These are phyloP conservation scores for Erythrocercus mccallii DNA, from an alignment of 2,113 vertebrate species.

Conservation along the genomic window DNA sequence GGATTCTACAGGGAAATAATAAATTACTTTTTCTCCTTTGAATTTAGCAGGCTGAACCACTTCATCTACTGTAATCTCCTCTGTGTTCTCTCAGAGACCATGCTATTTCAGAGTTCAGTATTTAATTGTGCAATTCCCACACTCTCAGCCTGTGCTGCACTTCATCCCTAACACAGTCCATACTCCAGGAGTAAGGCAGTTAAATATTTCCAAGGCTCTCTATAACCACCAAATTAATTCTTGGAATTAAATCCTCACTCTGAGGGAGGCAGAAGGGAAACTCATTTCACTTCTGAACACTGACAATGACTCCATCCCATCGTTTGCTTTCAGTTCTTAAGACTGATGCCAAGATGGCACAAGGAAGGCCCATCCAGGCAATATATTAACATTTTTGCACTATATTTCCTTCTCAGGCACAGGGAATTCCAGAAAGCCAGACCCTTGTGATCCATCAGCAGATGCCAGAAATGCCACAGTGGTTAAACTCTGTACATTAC, in stretches of 20 bases:
- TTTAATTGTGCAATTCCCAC: constrained; percentile 14
- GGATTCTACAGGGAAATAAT: not conserved
- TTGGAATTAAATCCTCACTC: not conserved
- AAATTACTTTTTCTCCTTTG: not conserved
- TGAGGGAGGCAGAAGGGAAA: not conserved
- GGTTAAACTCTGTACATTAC: not conserved
- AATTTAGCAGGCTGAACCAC: constrained; percentile 10
- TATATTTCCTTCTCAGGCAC: not conserved
- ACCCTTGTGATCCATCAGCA: not conserved
- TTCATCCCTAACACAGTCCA: not conserved
- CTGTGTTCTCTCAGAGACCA: not conserved
- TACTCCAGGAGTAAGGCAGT: not conserved
- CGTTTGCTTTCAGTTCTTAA: not conserved
- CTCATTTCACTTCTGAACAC: not conserved
- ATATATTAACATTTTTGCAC: not conserved
- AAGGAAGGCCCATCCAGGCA: not conserved
- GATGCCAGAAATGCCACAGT: not conserved
- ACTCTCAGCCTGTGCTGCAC: not conserved
- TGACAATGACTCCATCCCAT: not conserved
- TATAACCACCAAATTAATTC: not conserved
- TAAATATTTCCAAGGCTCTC: not conserved
- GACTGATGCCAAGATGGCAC: not conserved
- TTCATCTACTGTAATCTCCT: not conserved
- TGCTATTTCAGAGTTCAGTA: not conserved
- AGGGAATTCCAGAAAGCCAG: not conserved